Conservation (phyloP, 2,797 vertebrate species). For the Tadarida brasiliensis region DNA sequence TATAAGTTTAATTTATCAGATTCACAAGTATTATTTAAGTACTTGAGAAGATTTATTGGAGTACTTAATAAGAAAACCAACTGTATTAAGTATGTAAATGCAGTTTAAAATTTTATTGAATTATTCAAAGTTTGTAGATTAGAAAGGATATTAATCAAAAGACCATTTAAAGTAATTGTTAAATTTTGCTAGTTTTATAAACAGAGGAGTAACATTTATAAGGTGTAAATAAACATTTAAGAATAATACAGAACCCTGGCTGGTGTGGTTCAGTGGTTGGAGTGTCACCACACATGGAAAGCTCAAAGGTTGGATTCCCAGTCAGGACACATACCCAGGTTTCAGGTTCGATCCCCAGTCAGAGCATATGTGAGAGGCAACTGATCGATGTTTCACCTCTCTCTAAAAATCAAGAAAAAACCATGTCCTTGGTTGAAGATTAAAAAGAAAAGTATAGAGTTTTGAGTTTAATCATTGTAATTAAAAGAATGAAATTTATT, state of each 20-base stretch:
- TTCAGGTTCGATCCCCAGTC: neutral
- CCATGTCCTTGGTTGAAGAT: neutral
- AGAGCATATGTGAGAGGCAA: neutral
- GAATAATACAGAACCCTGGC: neutral
- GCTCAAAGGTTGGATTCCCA: neutral
- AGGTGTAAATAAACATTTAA: conserved; percentile 45
- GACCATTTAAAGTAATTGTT: conserved; percentile 57
- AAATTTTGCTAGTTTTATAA: conserved; percentile 51
- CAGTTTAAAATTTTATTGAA: conserved; percentile 60
- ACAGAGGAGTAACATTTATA: conserved; percentile 29
- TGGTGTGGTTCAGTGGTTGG: neutral
- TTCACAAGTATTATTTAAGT: conserved; percentile 65
- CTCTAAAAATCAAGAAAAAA: neutral
- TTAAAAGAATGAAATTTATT: conserved; percentile 17
- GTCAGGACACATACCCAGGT: neutral
- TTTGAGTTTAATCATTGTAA: conserved; percentile 46
- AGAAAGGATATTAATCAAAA: conserved; percentile 69
- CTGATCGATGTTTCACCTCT: neutral
- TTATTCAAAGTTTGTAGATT: conserved; percentile 46
- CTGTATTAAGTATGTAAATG: conserved; percentile 70
- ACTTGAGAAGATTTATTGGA: conserved; percentile 63
- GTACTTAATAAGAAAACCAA: conserved; percentile 66
- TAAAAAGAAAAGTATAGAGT: neutral
- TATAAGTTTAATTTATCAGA: conserved; percentile 72
- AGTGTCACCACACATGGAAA: neutral